Base-by-base conservation (phyloP, 2,888 invertebrate species). In the Drosophila gaucha region DNA sequence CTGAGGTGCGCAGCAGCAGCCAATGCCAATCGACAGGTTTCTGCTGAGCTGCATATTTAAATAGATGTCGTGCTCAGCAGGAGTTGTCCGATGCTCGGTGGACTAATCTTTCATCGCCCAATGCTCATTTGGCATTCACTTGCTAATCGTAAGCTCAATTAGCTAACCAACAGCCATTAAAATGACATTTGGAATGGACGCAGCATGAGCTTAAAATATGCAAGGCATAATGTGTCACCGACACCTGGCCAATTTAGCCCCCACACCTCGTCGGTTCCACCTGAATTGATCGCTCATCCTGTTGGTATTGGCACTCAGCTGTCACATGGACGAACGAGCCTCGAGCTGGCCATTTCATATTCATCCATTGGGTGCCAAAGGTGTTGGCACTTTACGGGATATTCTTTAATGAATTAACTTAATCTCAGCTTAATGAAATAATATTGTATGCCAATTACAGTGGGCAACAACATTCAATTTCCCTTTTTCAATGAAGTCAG, bases 71-170 rank as follows among this genome's bases (percentile, higher is more conserved):
- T 22, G 31, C 56, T 14, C 74, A 67, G 74, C 47, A 56, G 70
- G 47, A 62, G 74, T 20, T 20, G 39, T 10, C 50, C 24, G 39
- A 43, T 47, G 54, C 33, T 41, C 38, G 5, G 10, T 35, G 56
- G 47, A 33, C 59, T 46, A 46, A 52, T 58, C 49, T 46, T 55
- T 56, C 38, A 38, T 44, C 43, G 35, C 49, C 36, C 60, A 51
- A 18, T 50, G 62, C 60, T 46, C 38, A 79, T 64, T 79, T 65
- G 62, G 47, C 58, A 66, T 68, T 67, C 52, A 57, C 50, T 52
- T 57, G 59, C 84, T 77, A 80, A 83, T 80, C 80, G 78, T 67
- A 52, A 35, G 82, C 64, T 67, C 78, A 85, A 82, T 82, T 87
- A 82, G 70, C 78, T 67, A 73, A 62, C 76, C 78, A 86, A 85